These are phyloP conservation scores for Escarpia spicata DNA, from an alignment of 2,888 invertebrate species.

Conservation along the genomic window DNA sequence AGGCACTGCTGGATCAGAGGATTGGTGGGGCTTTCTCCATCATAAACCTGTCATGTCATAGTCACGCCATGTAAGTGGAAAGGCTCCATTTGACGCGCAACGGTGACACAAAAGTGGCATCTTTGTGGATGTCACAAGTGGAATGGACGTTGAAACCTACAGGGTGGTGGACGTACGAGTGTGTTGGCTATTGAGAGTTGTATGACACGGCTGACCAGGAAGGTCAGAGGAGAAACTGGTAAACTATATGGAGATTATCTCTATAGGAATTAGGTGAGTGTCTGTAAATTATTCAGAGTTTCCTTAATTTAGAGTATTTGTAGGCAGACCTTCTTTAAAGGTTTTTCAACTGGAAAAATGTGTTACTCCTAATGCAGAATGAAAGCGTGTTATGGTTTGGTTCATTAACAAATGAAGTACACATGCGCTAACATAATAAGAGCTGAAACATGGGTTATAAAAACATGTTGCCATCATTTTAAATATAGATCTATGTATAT, in stretches of 20 bases:
- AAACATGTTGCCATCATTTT: too few relatives aligned
- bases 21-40: neutral
- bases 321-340: too few relatives aligned
- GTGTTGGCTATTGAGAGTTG: neutral
- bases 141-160: too few relatives aligned
- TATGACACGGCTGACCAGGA: neutral
- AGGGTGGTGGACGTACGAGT: neutral
- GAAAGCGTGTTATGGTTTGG: too few relatives aligned
- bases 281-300: neutral
- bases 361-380: too few relatives aligned
- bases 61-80: neutral
- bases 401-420: too few relatives aligned
- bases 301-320: neutral
- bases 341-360: too few relatives aligned
- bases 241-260: neutral
- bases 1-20: neutral
- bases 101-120: neutral
- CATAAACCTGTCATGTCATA: neutral
- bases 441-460: too few relatives aligned
- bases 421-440: too few relatives aligned
- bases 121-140: neutral
- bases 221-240: neutral
- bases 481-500: too few relatives aligned
- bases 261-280: constrained; percentile 4
- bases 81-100: neutral